Evolutionary conservation across 2,888 invertebrate genomes (phyloP), one percentile per base, ranked within the genome.

Genomic region (Nudaria mundana): DNA sequence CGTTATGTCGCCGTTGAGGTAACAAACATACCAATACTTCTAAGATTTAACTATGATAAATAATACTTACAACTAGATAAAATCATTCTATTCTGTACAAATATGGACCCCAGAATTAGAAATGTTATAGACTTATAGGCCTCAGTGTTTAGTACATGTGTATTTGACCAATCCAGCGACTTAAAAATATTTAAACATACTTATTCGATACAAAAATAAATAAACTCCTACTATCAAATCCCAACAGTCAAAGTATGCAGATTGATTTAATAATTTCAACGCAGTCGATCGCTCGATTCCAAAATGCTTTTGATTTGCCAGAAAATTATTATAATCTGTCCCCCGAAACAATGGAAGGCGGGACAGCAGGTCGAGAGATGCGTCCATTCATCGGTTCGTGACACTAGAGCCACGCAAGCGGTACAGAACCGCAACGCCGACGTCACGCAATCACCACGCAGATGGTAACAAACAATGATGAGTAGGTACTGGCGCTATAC

Each of bases 271-370:
- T 83, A 81, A 78, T 73, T 76, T 69, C 72, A 67, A 58, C 66
- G 49, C 49, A 65, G 69, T 66, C 79, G 76, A 81, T 81, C 74
- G 75, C 76, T 84, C 80, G 85, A 82, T 84, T 76, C 79, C 76
- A 78, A 73, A 81, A 83, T 80, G 82, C 75, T 73, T 81, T 86
- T 82, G 86, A 86, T 87, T 85, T 85, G 84, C 76, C 68, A 75
- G 72, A 68, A 76, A 83, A 86, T 84, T 85, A 86, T 84, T 76
- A 72, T 84, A 81, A 86, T 86, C 66, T 78, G 73, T 78, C 74
- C n/a, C 48, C 68, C 60, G 69, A 66, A 73, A 87, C 88, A 88
- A 87, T 87, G 83, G 87, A 52, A 58, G 88, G 88, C 82, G 84
- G 68, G 43, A 37, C 43, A 33, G 40, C 40, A 33, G 58, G 41